Percentiles rank a stretch among this genome's conserved stretches.
These are phyloP conservation scores for Tiliacea aurago DNA, from an alignment of 2,888 invertebrate species.

Conservation along the genomic window DNA sequence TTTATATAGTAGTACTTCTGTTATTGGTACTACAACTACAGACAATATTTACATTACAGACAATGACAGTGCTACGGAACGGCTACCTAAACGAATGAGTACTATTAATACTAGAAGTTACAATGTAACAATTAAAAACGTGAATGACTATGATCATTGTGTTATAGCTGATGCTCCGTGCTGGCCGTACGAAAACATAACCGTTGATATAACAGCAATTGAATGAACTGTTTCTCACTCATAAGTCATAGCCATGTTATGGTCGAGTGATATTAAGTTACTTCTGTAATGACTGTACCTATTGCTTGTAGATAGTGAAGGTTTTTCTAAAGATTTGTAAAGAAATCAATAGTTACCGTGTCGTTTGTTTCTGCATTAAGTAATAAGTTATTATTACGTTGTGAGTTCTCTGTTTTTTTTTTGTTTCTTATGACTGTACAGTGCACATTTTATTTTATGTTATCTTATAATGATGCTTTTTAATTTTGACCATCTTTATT, in stretches of 20 bases:
- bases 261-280: not conserved
- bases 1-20: not conserved
- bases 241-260: no score
- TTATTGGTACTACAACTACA: not conserved
- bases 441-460: not conserved
- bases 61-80: not conserved
- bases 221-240: no score
- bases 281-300: not conserved
- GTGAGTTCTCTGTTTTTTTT: not conserved
- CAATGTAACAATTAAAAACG: not conserved
- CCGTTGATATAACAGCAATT: conserved; percentile 3
- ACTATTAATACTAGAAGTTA: not conserved
- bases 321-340: not conserved
- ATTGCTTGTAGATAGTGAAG: not conserved
- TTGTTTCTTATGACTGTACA: not conserved
- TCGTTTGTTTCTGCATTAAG: not conserved
- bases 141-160: conserved; percentile 20
- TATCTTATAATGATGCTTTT: not conserved
- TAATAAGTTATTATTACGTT: not conserved
- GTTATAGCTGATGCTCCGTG: conserved; percentile 7
- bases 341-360: not conserved
- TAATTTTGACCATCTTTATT: not conserved
- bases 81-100: not conserved
- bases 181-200: conserved; percentile 11
- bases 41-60: conserved; percentile 15